phyloP scores from a whole-genome alignment of 2,797 vertebrate genomes.

The Thamnophis elegans region DNA sequence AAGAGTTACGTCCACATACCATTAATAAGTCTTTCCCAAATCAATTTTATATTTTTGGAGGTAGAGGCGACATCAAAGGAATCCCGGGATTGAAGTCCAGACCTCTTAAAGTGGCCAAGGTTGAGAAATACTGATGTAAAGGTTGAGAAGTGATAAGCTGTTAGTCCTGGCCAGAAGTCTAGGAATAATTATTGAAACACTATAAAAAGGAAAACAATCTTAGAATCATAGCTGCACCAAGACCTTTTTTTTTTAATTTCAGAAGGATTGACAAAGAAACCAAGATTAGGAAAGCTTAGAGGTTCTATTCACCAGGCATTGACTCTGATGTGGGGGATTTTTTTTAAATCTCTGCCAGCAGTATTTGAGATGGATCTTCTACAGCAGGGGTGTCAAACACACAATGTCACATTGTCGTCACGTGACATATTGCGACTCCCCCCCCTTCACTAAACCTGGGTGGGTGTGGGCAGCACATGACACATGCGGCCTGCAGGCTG shows the following conservation, averaged over 20 bases:
- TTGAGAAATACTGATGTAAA: no score
- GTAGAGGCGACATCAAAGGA: not conserved
- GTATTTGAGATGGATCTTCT: not conserved
- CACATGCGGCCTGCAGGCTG: no score
- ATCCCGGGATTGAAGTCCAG: no score
- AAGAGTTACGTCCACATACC: not conserved
- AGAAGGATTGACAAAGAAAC: not conserved
- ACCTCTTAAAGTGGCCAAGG: no score
- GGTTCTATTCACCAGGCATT: not conserved
- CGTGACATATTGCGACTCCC: no score
- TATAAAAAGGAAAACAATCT: not conserved
- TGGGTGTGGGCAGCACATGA: no score
- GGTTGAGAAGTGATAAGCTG: not conserved
- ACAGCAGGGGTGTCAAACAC: not conserved
- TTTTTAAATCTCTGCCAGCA: not conserved
- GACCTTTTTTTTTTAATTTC: not conserved
- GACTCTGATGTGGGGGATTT: not conserved
- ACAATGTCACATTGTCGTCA: no score
- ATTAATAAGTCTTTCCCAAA: not conserved
- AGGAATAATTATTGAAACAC: not conserved
- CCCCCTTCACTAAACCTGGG: no score
- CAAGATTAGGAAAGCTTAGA: not conserved
- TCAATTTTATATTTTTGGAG: not conserved
- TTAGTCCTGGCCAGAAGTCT: constrained; percentile 5
- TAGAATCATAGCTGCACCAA: not conserved